Evolutionary conservation across 1,140 invertebrate genomes (phyloP).

Genomic region (Calliopsis andreniformis): DNA sequence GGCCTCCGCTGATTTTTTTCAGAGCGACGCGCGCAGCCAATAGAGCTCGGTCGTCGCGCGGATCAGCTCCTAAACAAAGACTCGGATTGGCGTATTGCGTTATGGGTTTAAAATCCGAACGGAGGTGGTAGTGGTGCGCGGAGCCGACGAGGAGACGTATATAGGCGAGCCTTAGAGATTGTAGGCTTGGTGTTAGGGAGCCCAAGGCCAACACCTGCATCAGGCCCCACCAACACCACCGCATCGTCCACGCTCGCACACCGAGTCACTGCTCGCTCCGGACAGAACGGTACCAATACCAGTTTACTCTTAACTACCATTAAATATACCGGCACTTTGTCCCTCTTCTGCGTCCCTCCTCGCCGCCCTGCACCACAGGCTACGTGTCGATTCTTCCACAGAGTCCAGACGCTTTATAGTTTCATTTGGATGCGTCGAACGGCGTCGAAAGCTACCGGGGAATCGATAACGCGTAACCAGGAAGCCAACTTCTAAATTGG

Average conservation of each 20-base stretch:
- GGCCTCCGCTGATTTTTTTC: not conserved
- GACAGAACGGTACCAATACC: constrained; percentile 71
- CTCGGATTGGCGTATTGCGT: constrained; percentile 65
- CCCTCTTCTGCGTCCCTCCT: constrained; percentile 48
- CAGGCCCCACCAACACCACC: constrained; percentile 66
- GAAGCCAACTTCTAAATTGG: constrained; percentile 27
- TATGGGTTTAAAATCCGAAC: constrained; percentile 56
- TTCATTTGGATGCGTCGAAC: constrained; percentile 45
- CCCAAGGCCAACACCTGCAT: constrained; percentile 79
- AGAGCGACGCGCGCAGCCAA: not conserved
- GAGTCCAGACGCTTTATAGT: constrained; percentile 45
- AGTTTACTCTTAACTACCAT: constrained; percentile 61
- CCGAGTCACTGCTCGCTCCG: constrained; percentile 34
- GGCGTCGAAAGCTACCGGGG: constrained; percentile 38
- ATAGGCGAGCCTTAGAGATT: constrained; percentile 71
- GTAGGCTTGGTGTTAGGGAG: constrained; percentile 76
- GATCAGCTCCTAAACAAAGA: constrained; percentile 67
- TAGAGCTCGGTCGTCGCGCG: not conserved
- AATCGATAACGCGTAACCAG: constrained; percentile 57
- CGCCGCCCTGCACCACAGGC: not conserved
- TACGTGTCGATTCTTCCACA: constrained; percentile 21
- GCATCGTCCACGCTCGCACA: constrained; percentile 31
- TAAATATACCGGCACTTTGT: constrained; percentile 66
- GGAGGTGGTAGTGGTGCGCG: constrained; percentile 35
- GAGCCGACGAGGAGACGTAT: constrained; percentile 55